These are phyloP conservation scores for Pelmatolapia mariae DNA, from an alignment of 2,113 vertebrate species.

Conservation along the genomic window DNA sequence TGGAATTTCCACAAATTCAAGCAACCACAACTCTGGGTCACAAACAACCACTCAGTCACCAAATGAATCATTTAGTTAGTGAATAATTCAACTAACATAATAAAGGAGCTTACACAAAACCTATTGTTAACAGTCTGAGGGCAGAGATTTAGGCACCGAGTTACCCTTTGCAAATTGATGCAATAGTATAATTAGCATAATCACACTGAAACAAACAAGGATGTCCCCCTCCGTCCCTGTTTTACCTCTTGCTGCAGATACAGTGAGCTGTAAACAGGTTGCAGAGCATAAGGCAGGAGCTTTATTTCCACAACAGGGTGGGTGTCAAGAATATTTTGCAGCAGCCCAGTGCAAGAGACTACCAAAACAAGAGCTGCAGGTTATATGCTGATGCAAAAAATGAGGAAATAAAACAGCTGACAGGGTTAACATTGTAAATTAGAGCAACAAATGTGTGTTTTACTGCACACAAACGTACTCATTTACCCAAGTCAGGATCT, in stretches of 20 bases:
- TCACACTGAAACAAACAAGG: constrained; percentile 22
- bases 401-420: neutral
- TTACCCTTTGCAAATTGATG: neutral
- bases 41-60: constrained; percentile 15
- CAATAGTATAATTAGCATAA: constrained; percentile 10
- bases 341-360: constrained; percentile 19
- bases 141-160: neutral
- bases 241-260: constrained; percentile 41
- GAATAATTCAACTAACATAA: neutral
- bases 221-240: constrained; percentile 17
- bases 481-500: constrained; percentile 30
- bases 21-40: neutral
- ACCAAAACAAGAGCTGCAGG: constrained; percentile 30
- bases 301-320: constrained; percentile 45
- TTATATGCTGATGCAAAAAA: neutral
- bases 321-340: constrained; percentile 51
- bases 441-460: neutral
- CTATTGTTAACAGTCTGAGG: neutral
- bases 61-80: neutral
- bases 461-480: neutral
- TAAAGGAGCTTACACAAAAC: neutral
- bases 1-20: constrained; percentile 23
- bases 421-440: neutral
- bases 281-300: constrained; percentile 42
- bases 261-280: constrained; percentile 53